Base-by-base conservation (phyloP, 2,113 vertebrate species). In the Trematomus loennbergii region DNA sequence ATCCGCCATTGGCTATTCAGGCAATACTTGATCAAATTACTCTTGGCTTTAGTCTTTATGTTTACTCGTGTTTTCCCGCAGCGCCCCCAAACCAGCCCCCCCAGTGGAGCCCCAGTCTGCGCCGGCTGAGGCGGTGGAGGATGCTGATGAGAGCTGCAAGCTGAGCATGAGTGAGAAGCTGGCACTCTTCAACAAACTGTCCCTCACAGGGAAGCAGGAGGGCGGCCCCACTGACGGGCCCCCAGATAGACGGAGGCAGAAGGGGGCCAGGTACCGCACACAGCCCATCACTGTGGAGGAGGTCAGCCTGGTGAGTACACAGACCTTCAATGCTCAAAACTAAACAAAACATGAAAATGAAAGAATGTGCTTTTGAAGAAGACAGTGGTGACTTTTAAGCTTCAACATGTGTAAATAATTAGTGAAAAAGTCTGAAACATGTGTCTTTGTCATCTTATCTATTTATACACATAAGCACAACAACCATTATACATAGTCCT, bases 211-310 rank as follows among this genome's bases (percentile, higher is more conserved):
- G 71, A 84, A 13, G 55, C 69, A 80, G 59, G 79, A 10, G 12
- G 59, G 15, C 1, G 9, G 45, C 6, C 20, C 75, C 0, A 12
- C 75, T 1, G 91, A 90, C 0, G 83, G 75, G 0, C 72, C 88
- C 11, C 72, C 90, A 0, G 93, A 93, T 75, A 91, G 92, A 50
- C 91, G 94, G 2, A 87, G 94, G 72, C 94, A 95, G 88, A 95
- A 95, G 84, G 95, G 94, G 40, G 79, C 92, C 3, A 94, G 95
- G 10, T 95, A 95, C 66, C 93, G 88, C 66, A 95, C 95, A 0
- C 95, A 96, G 83, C 95, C 95, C 54, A 95, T 96, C 89, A 95
- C 95, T 0, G 90, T 94, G 81, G 93, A 93, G 40, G 95, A 95
- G 83, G 94, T 95, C 78, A 90, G 66, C 67, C 79, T 94, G 94